A percentile compares a stretch with the other conserved stretches of the same genome.
These are phyloP conservation scores for Harpalus rubripes DNA, from an alignment of 2,888 invertebrate genomes.

Conservation along the genomic window DNA sequence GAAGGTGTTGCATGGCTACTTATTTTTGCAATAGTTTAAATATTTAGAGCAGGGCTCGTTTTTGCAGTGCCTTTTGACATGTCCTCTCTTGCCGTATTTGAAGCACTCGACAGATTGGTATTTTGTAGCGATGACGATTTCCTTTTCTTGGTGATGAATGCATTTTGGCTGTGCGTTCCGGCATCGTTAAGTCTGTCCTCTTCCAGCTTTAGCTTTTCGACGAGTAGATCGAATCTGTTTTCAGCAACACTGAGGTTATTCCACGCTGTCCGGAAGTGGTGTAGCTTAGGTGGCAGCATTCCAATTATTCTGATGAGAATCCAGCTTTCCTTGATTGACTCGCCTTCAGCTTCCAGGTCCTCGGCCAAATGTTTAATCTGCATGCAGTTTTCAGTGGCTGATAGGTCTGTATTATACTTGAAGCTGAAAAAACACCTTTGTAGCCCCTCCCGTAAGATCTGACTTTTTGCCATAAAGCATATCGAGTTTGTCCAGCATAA, in stretches of 20 bases:
- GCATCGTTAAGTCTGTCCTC: neutral
- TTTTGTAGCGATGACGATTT: neutral
- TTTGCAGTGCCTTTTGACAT: slow-evolving; percentile 53
- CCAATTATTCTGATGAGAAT: slow-evolving; percentile 31
- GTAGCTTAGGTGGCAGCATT: slow-evolving; percentile 14
- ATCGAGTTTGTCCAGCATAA: neutral
- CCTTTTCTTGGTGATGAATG: neutral
- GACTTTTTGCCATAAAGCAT: too few species aligned
- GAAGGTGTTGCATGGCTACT: slow-evolving; percentile 44
- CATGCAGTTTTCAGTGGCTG: too few species aligned
- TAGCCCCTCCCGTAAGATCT: too few species aligned
- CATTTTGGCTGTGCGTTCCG: neutral
- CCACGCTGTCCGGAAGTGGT: slow-evolving; percentile 48
- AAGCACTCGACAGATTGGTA: slow-evolving; percentile 13
- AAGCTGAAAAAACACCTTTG: too few species aligned
- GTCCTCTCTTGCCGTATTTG: slow-evolving; percentile 41
- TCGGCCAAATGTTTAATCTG: neutral
- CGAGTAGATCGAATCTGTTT: neutral
- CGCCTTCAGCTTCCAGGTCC: slow-evolving; percentile 24
- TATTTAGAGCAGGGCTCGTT: slow-evolving; percentile 45
- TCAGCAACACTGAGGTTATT: neutral
- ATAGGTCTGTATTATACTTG: too few species aligned
- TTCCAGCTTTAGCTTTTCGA: neutral
- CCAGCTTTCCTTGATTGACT: slow-evolving; percentile 15
- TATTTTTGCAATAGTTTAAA: slow-evolving; percentile 50